Percentiles rank a stretch among this genome's conserved stretches.
Conservation (phyloP, 2,888 invertebrate genomes). For the Ashinkailepas kermadecensis region DNA sequence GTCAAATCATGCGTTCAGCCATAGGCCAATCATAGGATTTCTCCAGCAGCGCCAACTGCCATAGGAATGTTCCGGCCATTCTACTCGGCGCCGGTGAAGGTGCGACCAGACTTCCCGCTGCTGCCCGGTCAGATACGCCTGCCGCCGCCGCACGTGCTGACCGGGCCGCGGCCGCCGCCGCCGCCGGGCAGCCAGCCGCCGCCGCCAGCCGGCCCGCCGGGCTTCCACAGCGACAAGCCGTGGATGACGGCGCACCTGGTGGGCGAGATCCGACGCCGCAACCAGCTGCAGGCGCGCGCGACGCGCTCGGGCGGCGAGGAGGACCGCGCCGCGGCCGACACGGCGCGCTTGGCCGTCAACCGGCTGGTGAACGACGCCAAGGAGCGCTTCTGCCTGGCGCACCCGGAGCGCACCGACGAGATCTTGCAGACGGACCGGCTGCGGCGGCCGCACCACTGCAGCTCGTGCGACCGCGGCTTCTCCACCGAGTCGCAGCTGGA, state of each 20-base stretch:
- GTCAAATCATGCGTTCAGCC: too few species aligned
- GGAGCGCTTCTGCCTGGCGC: conserved; percentile 20
- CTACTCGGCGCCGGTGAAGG: conserved; percentile 1
- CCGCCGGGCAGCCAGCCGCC: not conserved
- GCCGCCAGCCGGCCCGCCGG: not conserved
- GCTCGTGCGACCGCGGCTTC: conserved; percentile 74
- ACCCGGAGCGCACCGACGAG: conserved; percentile 15
- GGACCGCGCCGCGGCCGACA: not conserved
- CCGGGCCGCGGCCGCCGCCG: not conserved
- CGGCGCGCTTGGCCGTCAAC: not conserved
- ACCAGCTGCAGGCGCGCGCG: not conserved
- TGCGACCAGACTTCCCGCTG: not conserved
- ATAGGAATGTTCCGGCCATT: not conserved
- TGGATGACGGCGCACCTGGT: conserved; percentile 9
- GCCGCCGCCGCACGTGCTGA: not conserved
- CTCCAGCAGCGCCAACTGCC: not conserved
- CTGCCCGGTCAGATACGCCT: not conserved
- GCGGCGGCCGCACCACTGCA: conserved; percentile 42
- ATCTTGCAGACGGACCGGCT: not conserved
- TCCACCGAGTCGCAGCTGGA: conserved; percentile 51
- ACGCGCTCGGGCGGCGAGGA: not conserved
- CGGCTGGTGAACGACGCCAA: conserved; percentile 8
- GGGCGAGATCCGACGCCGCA: conserved; percentile 12
- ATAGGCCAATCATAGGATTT: too few species aligned
- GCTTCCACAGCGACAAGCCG: conserved; percentile 15